Evolutionary conservation across 2,888 invertebrate genomes (phyloP).

Genomic region (Agriopis leucophaearia): DNA sequence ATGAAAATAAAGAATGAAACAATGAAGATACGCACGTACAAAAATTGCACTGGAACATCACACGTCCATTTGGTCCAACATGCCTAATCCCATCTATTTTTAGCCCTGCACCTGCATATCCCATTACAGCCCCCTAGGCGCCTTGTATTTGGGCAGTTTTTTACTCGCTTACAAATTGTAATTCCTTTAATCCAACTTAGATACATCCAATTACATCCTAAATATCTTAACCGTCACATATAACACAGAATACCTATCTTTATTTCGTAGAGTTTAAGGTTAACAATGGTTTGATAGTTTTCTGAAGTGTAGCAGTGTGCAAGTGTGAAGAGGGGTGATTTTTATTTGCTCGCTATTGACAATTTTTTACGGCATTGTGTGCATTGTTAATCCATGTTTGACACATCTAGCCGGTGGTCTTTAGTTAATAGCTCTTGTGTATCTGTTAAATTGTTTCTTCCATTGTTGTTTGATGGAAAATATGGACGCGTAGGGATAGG

Average conservation of each 20-base stretch:
- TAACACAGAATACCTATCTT: conserved; percentile 35
- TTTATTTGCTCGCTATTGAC: conserved; percentile 70
- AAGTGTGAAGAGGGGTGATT: conserved; percentile 60
- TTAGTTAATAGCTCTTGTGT: conserved; percentile 77
- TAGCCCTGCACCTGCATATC: conserved; percentile 74
- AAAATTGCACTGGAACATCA: background rate
- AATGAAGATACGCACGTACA: too few relatives aligned
- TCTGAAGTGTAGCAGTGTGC: conserved; percentile 47
- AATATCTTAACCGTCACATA: conserved; percentile 56
- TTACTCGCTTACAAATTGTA: conserved; percentile 82
- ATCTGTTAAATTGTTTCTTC: conserved; percentile 63
- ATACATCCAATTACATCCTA: conserved; percentile 83
- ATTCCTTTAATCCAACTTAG: conserved; percentile 84
- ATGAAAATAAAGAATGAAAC: too few relatives aligned
- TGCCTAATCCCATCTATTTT: conserved; percentile 64
- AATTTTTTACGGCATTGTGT: conserved; percentile 82
- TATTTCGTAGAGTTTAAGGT: conserved; percentile 44
- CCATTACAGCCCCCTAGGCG: conserved; percentile 60
- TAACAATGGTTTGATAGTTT: conserved; percentile 45
- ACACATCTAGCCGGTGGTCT: conserved; percentile 75
- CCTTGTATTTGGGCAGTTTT: conserved; percentile 67
- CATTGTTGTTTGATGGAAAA: conserved; percentile 59
- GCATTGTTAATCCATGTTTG: conserved; percentile 81
- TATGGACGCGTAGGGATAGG: conserved; percentile 48
- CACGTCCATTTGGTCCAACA: conserved; percentile 51